Percentiles rank a stretch among this genome's conserved stretches.
Evolutionary conservation across 1,140 invertebrate genomes (phyloP).

Genomic region (Arion vulgaris): DNA sequence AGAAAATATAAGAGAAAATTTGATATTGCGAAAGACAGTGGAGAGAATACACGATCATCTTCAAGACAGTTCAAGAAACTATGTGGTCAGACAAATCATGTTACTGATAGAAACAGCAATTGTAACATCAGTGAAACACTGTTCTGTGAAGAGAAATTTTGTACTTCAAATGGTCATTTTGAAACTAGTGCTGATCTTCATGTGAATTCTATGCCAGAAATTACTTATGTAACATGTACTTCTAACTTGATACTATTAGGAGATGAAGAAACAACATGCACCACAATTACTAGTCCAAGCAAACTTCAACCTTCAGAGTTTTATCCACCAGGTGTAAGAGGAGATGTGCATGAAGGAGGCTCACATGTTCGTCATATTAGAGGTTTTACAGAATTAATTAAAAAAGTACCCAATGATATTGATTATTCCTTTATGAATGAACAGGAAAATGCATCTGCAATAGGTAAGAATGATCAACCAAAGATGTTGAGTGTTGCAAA

Average conservation of each 20-base stretch:
- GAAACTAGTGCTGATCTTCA: not conserved
- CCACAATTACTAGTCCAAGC: constrained; percentile 10
- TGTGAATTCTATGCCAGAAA: not conserved
- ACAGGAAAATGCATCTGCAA: not conserved
- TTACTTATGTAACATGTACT: not conserved
- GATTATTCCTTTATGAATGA: not conserved
- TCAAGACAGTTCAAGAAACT: no score
- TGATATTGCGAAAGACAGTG: no score
- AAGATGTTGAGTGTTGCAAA: not conserved
- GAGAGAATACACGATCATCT: no score
- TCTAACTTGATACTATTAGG: constrained; percentile 20
- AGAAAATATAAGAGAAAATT: no score
- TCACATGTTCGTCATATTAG: constrained; percentile 20
- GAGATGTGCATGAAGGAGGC: not conserved
- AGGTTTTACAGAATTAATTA: constrained; percentile 15
- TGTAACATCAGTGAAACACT: not conserved
- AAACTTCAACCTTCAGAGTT: constrained; percentile 15
- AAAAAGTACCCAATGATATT: not conserved
- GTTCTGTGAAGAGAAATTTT: no score
- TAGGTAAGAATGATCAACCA: not conserved
- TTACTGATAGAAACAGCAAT: constrained; percentile 5
- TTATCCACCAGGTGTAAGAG: constrained; percentile 24
- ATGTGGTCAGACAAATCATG: no score
- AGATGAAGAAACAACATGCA: constrained; percentile 27
- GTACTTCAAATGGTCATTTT: not conserved